Conservation (phyloP, 2,113 vertebrate genomes). For the Uropsilus gracilis region DNA sequence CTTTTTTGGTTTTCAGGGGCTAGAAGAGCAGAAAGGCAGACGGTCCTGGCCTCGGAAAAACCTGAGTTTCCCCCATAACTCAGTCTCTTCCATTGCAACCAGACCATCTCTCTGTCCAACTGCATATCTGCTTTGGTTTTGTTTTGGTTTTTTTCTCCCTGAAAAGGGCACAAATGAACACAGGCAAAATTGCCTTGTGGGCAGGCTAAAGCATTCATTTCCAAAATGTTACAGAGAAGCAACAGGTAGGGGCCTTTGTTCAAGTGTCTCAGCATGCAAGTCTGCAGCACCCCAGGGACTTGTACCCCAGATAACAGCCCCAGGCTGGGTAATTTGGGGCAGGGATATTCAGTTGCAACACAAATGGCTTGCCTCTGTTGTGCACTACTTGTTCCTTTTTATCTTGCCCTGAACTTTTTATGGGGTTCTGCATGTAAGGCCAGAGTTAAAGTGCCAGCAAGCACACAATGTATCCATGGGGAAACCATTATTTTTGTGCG, state of each 20-base stretch:
- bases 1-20: not conserved
- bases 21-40: not conserved
- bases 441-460: slow-evolving; percentile 72
- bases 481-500: slow-evolving; percentile 81
- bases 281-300: not conserved
- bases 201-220: not conserved
- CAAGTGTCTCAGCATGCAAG: accelerated
- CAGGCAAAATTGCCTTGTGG: not conserved
- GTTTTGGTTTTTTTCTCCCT: not conserved
- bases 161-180: not conserved
- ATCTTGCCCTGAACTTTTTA: slow-evolving; percentile 65
- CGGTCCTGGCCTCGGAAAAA: not conserved
- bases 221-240: not conserved
- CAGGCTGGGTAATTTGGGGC: not conserved
- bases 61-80: not conserved
- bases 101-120: not conserved
- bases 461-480: slow-evolving; percentile 75
- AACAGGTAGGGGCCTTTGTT: not conserved
- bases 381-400: slow-evolving; percentile 56
- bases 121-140: not conserved
- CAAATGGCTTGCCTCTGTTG: not conserved
- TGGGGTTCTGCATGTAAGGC: slow-evolving; percentile 37
- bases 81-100: not conserved
- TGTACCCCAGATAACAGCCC: not conserved
- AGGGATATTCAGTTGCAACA: not conserved